Conservation (phyloP, 2,888 invertebrate genomes). For the Venustoraphidia nigricollis region DNA sequence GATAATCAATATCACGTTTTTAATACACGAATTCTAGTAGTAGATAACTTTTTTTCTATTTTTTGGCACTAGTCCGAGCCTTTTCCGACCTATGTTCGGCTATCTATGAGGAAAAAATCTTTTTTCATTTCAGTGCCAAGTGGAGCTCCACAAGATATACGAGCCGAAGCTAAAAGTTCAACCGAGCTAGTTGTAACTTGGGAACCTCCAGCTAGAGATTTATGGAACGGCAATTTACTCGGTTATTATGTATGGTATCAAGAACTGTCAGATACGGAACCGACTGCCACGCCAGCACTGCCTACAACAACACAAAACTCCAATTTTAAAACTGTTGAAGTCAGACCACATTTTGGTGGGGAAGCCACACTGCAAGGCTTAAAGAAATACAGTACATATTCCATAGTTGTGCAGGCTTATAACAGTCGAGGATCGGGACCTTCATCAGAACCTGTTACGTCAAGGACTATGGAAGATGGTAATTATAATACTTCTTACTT, state of each 20-base stretch:
- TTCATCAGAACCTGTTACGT: constrained; percentile 61
- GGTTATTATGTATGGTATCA: constrained; percentile 82
- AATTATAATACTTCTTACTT: constrained; percentile 12
- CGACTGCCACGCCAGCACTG: constrained; percentile 15
- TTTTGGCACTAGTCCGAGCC: too few species aligned
- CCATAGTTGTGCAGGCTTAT: constrained; percentile 73
- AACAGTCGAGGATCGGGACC: constrained; percentile 78
- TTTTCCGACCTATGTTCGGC: too few species aligned
- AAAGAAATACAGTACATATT: constrained; percentile 65
- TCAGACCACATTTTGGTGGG: constrained; percentile 54
- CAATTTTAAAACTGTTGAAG: constrained; percentile 62
- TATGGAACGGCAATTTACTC: constrained; percentile 76
- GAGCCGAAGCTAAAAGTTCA: constrained; percentile 71
- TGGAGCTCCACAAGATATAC: constrained; percentile 66
- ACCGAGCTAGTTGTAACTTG: constrained; percentile 72
- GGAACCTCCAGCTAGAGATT: constrained; percentile 74
- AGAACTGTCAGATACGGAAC: constrained; percentile 31
- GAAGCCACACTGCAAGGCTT: constrained; percentile 53
- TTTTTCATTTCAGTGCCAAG: constrained; percentile 42
- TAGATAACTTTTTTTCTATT: too few species aligned
- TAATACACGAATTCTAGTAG: too few species aligned
- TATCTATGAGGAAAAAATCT: not conserved
- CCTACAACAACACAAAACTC: constrained; percentile 36
- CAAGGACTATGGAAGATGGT: constrained; percentile 75
- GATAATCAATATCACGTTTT: not conserved